Conservation (phyloP, 2,888 invertebrate genomes). For the Drosophila limbata region DNA sequence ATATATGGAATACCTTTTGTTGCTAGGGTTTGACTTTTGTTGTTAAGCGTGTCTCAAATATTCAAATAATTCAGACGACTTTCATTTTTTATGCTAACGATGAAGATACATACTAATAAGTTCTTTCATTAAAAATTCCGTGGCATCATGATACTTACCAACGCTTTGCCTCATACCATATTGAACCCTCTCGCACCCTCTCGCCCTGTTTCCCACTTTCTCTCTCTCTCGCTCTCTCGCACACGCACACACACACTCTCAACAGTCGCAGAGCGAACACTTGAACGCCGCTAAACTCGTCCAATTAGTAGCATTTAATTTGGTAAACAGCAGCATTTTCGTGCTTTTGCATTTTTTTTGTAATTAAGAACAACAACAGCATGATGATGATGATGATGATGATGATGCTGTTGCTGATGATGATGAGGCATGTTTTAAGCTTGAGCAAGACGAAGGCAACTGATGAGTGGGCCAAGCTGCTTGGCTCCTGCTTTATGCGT, state of each 20-base stretch:
- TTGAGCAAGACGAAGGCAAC: constrained; percentile 34
- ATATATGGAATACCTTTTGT: background rate
- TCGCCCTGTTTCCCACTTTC: background rate
- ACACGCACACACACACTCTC: constrained; percentile 13
- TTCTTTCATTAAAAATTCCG: constrained; percentile 79
- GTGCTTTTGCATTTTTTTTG: constrained; percentile 80
- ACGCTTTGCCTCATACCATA: constrained; percentile 20
- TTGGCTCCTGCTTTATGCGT: constrained; percentile 52
- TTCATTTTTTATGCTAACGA: constrained; percentile 77
- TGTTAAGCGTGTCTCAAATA: constrained; percentile 30
- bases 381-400: background rate
- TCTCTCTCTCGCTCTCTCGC: constrained; percentile 2
- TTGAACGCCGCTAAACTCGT: constrained; percentile 79
- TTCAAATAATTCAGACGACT: constrained; percentile 48
- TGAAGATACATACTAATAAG: constrained; percentile 81
- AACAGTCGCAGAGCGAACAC: constrained; percentile 70
- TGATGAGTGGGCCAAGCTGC: constrained; percentile 53
- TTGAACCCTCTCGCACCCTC: background rate
- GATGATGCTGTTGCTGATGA: too few species aligned
- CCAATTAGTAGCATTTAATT: constrained; percentile 82
- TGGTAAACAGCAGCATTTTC: constrained; percentile 80
- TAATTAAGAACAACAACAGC: constrained; percentile 71
- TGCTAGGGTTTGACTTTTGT: background rate
- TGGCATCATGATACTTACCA: constrained; percentile 57
- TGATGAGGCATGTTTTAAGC: constrained; percentile 15